Evolutionary conservation across 2,797 vertebrate species (phyloP).

Genomic region (Scomberomorus guttatus): DNA sequence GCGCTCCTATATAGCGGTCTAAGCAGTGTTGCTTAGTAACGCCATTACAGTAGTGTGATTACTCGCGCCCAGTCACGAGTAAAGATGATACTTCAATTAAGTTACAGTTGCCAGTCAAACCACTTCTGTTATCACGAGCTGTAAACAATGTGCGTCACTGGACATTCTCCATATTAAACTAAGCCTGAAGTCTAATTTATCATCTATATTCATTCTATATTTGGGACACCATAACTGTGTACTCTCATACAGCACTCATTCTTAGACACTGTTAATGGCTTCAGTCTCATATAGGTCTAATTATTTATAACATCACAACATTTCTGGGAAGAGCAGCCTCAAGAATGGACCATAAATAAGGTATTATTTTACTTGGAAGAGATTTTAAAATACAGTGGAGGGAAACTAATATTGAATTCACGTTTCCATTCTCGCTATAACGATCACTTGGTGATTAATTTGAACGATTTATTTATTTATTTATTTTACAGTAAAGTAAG

Average conservation of each 20-base stretch:
- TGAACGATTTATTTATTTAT: neutral
- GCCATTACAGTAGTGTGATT: constrained; percentile 32
- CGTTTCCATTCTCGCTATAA: neutral
- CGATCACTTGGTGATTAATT: neutral
- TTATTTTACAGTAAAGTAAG: too few relatives aligned
- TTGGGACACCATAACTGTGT: neutral
- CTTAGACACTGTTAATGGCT: neutral
- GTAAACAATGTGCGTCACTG: constrained; percentile 32
- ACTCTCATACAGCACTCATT: too few relatives aligned
- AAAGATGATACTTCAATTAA: neutral
- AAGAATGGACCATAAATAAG: neutral
- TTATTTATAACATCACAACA: neutral
- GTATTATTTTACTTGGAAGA: neutral
- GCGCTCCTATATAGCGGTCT: constrained; percentile 81
- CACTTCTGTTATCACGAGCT: neutral
- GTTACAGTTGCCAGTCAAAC: neutral
- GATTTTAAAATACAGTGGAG: neutral
- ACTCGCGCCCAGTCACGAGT: constrained; percentile 15
- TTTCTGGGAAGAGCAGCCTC: too few relatives aligned
- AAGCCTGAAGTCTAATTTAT: too few relatives aligned
- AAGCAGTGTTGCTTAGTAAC: constrained; percentile 48
- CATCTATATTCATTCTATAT: neutral
- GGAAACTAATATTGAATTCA: neutral
- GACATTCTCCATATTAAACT: neutral
- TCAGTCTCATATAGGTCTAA: neutral